Evolutionary conservation across 2,888 invertebrate species (phyloP).

Genomic region (Chesias legatella): DNA sequence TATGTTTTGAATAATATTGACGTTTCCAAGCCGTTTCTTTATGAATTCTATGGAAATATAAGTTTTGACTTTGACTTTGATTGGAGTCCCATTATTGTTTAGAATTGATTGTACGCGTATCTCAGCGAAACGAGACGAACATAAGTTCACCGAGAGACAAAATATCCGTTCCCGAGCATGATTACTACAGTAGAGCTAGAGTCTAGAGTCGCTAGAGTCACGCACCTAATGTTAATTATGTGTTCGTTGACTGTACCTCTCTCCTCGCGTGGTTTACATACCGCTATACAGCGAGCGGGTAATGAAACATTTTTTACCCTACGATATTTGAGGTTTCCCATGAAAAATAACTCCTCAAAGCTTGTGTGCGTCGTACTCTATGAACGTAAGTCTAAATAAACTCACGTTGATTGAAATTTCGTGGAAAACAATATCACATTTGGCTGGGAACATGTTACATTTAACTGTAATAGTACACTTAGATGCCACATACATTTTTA

Average conservation of each 20-base stretch:
- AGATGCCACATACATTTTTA: no score
- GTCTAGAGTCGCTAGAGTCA: constrained; percentile 3
- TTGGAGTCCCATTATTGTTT: no score
- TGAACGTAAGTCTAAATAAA: constrained; percentile 4
- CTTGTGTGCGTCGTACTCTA: constrained; percentile 3
- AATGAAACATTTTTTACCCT: constrained; percentile 31
- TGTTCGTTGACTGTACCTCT: constrained; percentile 22
- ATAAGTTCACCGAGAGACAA: background rate
- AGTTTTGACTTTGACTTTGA: no score
- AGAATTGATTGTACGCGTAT: no score
- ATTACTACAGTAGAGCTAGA: background rate
- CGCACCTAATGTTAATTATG: constrained; percentile 20
- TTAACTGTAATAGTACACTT: no score
- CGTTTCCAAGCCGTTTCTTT: no score
- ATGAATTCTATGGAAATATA: no score
- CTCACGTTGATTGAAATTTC: constrained; percentile 1
- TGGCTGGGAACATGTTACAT: no score
- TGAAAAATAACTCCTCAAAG: constrained; percentile 16
- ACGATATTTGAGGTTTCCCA: constrained; percentile 18
- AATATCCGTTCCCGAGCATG: no score
- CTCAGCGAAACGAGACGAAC: background rate
- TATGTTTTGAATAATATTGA: no score
- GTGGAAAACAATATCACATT: background rate
- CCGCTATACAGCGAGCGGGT: constrained; percentile 22
- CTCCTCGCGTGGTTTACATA: constrained; percentile 30